These are phyloP conservation scores for Pachypanchax playfairii DNA, from an alignment of 2,113 vertebrate genomes.

Conservation along the genomic window DNA sequence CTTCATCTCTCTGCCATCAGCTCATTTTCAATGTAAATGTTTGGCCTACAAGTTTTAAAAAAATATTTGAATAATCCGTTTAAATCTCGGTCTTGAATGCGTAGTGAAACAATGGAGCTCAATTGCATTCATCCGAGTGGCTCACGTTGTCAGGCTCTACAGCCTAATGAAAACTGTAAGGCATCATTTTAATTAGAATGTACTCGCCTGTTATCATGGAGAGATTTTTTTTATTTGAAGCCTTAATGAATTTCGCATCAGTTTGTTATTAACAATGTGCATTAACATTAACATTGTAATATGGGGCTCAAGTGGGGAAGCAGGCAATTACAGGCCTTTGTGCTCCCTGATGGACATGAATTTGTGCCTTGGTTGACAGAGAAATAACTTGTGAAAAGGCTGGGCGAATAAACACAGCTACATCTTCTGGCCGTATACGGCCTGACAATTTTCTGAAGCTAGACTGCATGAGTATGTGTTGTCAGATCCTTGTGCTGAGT, in stretches of 20 bases:
- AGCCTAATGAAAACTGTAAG: slow-evolving; percentile 76
- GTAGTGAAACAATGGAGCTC: slow-evolving; percentile 66
- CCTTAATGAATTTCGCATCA: slow-evolving; percentile 83
- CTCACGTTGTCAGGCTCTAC: slow-evolving; percentile 62
- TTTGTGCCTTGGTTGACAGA: slow-evolving; percentile 58
- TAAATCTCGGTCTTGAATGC: slow-evolving; percentile 53
- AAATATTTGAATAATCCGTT: slow-evolving; percentile 50
- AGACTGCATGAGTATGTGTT: slow-evolving; percentile 35
- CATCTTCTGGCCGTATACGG: slow-evolving; percentile 25
- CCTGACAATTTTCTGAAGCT: slow-evolving; percentile 56
- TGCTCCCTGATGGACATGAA: slow-evolving; percentile 71
- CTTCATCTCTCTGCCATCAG: slow-evolving; percentile 28
- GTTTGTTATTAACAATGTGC: slow-evolving; percentile 79
- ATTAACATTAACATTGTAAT: no score
- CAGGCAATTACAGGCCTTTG: slow-evolving; percentile 75
- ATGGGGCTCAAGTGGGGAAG: slow-evolving; percentile 70
- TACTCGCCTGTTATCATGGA: slow-evolving; percentile 72
- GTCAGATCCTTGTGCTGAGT: slow-evolving; percentile 36
- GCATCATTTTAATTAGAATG: slow-evolving; percentile 80
- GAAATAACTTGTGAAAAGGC: slow-evolving; percentile 57
- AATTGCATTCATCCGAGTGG: slow-evolving; percentile 68
- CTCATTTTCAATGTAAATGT: slow-evolving; percentile 26
- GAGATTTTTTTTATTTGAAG: slow-evolving; percentile 81
- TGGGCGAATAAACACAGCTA: slow-evolving; percentile 32
- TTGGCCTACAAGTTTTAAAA: slow-evolving; percentile 21